Conservation (phyloP, 2,113 vertebrate genomes). For the Dinomys branickii region DNA sequence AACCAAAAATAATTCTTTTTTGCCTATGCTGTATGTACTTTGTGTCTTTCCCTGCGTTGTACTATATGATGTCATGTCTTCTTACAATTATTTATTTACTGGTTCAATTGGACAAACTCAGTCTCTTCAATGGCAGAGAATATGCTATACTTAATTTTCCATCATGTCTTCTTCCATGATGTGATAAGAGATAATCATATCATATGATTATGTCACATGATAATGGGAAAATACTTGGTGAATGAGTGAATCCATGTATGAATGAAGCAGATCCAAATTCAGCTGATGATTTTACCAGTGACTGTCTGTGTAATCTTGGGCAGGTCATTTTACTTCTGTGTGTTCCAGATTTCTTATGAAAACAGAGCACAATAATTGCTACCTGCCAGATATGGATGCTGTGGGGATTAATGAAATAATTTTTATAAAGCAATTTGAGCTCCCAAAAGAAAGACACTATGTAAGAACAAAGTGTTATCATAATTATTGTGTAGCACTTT, state of each 20-base stretch:
- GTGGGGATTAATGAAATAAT: conserved; percentile 77
- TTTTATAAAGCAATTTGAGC: conserved; percentile 75
- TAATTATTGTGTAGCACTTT: conserved; percentile 76
- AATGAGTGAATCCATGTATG: not conserved
- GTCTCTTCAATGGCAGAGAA: not conserved
- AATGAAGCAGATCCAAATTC: not conserved
- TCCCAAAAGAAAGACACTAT: conserved; percentile 73
- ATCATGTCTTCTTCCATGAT: not conserved
- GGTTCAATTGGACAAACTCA: not conserved
- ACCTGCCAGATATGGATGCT: conserved; percentile 55
- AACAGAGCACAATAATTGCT: conserved; percentile 53
- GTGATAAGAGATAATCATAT: not conserved
- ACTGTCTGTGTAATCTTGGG: not conserved
- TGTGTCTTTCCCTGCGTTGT: not conserved
- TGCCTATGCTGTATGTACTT: not conserved
- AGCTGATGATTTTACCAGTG: not conserved
- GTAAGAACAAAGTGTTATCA: conserved; percentile 77
- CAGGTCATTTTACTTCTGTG: not conserved
- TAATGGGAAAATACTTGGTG: not conserved
- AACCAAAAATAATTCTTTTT: not conserved
- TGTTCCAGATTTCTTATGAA: not conserved
- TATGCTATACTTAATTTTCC: not conserved
- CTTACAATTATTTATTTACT: not conserved
- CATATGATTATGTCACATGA: not conserved
- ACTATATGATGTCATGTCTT: not conserved